Base-by-base conservation (phyloP, 1,140 invertebrate genomes). In the Macrotrachela quadricornifera region DNA sequence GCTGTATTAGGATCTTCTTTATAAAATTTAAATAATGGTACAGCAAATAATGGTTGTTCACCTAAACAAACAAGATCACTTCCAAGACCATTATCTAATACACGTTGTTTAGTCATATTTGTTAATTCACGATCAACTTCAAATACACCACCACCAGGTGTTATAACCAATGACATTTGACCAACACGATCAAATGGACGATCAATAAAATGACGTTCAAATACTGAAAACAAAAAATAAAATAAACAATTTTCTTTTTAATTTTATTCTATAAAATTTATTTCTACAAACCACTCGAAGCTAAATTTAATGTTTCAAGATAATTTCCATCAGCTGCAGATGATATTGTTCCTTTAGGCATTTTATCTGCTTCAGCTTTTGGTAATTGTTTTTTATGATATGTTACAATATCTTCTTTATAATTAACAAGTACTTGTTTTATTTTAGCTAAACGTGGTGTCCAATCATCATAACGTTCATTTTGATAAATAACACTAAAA, bases 391-490 rank as follows among this genome's bases (percentile, higher is more conserved):
- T 75, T 58, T 80, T 76, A 62, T 94, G 87, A 70, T 87, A 87
- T 58, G 83, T 78, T 39, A 94, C 64, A 8, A 95, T 82, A 54
- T 79, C 77, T 60, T 81, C 79, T 64, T 84, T 80, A 70, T 97
- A 97, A 59, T 85, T 79, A 40, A 83, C 85, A 63, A 95, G 96
- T 1, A 90, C 67, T 65, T 80, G 79, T 56, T 87, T 74, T 37
- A 96, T 65, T 59, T 85, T 79, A 1, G 85, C 79, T 48, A 97
- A 71, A 17, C 84, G 80, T 58, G 80, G 80, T 50, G 78, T 82
- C 91, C 92, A 99, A 67, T 99, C 92, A 64, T 96, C 90, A 67
- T 85, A 95, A 49, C 86, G 77, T 65, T 97, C 92, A 75, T 97
- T 97, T 73, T 99, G 91, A 36, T 96, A 81, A 37, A 86, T 83